Evolutionary conservation across 2,888 invertebrate species (phyloP).

Genomic region (Acronicta alni): DNA sequence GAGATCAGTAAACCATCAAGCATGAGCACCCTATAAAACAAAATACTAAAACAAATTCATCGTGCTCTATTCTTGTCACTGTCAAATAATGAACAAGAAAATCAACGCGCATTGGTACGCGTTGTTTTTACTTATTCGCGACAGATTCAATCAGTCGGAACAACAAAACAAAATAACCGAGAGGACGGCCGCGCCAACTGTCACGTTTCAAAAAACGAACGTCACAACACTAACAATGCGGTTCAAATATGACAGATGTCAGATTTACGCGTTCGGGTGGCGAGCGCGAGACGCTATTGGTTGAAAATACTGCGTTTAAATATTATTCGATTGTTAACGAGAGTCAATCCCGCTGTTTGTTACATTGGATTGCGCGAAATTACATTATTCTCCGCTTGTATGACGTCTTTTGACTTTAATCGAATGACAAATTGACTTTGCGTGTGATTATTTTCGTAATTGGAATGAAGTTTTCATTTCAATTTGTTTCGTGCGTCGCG

Average conservation of each 20-base stretch:
- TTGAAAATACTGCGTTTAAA: conserved; percentile 67
- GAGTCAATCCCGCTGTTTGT: conserved; percentile 66
- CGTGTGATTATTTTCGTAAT: conserved; percentile 65
- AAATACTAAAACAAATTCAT: conserved; percentile 31
- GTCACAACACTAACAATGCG: conserved; percentile 72
- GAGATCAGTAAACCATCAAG: not conserved
- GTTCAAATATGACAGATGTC: conserved; percentile 85
- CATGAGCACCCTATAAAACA: conserved; percentile 9
- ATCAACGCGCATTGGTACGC: conserved; percentile 41
- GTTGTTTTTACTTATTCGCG: conserved; percentile 57
- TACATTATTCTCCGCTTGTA: conserved; percentile 70
- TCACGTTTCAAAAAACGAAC: conserved; percentile 78
- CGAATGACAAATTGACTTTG: conserved; percentile 77
- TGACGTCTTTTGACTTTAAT: conserved; percentile 78
- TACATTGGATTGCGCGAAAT: conserved; percentile 76
- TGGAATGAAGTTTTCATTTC: conserved; percentile 32
- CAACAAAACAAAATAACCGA: conserved; percentile 66
- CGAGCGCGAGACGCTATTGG: conserved; percentile 67
- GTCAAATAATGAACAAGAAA: conserved; percentile 49
- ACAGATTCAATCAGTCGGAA: conserved; percentile 75
- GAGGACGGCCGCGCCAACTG: conserved; percentile 79
- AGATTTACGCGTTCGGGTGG: conserved; percentile 70
- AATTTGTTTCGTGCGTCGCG: conserved; percentile 19
- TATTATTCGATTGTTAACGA: conserved; percentile 67
- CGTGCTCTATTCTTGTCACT: conserved; percentile 41